A percentile compares a stretch with the other conserved stretches of the same genome.
phyloP scores from a whole-genome alignment of 2,113 vertebrate genomes.

The Odocoileus hemionus region DNA sequence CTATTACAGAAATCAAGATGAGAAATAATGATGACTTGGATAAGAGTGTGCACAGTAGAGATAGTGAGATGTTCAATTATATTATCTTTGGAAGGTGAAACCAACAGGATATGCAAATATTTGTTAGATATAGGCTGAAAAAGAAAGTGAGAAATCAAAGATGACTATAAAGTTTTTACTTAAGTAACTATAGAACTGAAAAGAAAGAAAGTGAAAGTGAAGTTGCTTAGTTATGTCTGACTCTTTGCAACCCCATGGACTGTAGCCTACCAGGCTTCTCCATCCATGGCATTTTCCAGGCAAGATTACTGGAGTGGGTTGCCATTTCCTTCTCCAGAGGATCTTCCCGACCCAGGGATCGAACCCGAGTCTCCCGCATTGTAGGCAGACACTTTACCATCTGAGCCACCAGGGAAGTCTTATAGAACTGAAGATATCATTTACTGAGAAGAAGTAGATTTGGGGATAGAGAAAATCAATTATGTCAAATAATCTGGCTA shows the following conservation, averaged over 20 bases:
- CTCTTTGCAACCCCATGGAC: neutral
- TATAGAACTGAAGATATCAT: neutral
- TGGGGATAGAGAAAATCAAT: neutral
- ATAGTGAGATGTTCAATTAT: neutral
- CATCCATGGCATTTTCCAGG: neutral
- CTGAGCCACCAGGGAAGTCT: neutral
- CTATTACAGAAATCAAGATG: neutral
- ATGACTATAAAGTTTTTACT: neutral
- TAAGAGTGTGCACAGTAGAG: neutral
- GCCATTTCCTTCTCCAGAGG: neutral
- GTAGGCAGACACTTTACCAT: fast-evolving
- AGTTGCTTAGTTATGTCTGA: neutral
- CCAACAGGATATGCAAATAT: neutral
- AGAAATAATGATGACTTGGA: neutral
- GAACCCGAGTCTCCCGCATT: neutral
- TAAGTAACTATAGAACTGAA: neutral
- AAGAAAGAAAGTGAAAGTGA: neutral
- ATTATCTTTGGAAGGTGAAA: neutral
- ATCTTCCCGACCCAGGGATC: neutral
- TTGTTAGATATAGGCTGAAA: neutral
- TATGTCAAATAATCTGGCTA: neutral
- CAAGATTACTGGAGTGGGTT: neutral
- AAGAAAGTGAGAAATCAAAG: neutral
- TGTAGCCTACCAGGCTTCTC: neutral
- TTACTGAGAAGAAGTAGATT: neutral